Evolutionary conservation across 1,140 invertebrate species (phyloP).

Genomic region (Reticulitermes speratus): DNA sequence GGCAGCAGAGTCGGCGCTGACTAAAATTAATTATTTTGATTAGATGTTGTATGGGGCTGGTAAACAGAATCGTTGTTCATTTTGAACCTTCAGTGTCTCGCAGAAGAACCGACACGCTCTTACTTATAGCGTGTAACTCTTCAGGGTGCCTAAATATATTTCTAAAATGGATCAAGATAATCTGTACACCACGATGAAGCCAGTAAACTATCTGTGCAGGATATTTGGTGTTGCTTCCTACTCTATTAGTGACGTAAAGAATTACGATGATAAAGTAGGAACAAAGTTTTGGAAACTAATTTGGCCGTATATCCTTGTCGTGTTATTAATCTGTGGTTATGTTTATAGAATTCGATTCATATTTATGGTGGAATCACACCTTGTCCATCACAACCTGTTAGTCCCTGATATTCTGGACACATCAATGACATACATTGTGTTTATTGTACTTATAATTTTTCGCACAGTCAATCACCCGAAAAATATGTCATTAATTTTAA

Average conservation of each 20-base stretch:
- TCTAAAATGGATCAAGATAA: not conserved
- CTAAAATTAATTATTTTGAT: no score
- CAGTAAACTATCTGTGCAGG: not conserved
- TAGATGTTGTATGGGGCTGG: no score
- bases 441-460: not conserved
- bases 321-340: not conserved
- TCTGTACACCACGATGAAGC: not conserved
- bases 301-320: not conserved
- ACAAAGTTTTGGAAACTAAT: not conserved
- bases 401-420: not conserved
- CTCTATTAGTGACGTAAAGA: not conserved
- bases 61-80: no score
- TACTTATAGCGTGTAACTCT: no score
- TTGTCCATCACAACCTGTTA: not conserved
- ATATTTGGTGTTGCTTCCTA: not conserved
- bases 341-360: not conserved
- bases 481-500: not conserved
- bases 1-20: no score
- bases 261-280: not conserved
- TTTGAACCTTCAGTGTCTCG: no score
- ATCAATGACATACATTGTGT: not conserved
- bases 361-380: not conserved
- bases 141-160: not conserved
- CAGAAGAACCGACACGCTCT: no score
- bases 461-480: not conserved